Evolutionary conservation across 2,113 vertebrate species (phyloP).

Genomic region (Embiotoca jacksoni): DNA sequence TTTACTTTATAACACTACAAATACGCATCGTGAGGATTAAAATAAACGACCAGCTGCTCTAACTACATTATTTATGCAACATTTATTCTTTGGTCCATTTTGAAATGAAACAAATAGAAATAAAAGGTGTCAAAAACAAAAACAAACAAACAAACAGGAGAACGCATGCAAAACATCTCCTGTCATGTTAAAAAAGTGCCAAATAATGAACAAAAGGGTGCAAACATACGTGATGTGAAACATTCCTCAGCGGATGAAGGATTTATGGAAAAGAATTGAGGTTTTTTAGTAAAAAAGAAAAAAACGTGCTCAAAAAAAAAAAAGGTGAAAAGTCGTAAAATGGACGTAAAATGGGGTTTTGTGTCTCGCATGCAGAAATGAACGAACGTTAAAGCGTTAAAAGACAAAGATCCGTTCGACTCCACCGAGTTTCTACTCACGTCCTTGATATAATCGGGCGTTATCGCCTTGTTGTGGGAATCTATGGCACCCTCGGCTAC

Average conservation of each 20-base stretch:
- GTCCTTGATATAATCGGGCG: slow-evolving; percentile 92
- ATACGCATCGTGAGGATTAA: no score
- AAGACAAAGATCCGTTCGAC: background rate
- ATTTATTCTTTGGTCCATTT: no score
- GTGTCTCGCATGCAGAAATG: no score
- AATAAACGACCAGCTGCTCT: no score
- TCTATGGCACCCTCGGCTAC: slow-evolving; percentile 92
- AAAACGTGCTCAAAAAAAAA: background rate
- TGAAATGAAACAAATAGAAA: background rate
- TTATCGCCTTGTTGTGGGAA: slow-evolving; percentile 89
- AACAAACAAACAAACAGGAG: slow-evolving; percentile 17
- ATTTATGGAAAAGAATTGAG: background rate
- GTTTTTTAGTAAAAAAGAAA: slow-evolving; percentile 4
- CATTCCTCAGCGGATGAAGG: background rate
- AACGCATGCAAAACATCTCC: slow-evolving; percentile 58
- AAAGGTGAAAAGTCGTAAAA: background rate
- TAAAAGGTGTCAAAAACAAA: background rate
- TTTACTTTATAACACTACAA: no score
- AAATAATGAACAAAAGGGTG: background rate
- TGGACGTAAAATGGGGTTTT: no score
- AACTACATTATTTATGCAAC: no score
- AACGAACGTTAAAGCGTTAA: no score
- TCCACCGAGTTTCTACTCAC: slow-evolving; percentile 84
- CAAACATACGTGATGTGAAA: background rate
- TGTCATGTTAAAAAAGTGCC: slow-evolving; percentile 41